phyloP scores from a whole-genome alignment of 2,113 vertebrate species.

The Setophaga coronata region DNA sequence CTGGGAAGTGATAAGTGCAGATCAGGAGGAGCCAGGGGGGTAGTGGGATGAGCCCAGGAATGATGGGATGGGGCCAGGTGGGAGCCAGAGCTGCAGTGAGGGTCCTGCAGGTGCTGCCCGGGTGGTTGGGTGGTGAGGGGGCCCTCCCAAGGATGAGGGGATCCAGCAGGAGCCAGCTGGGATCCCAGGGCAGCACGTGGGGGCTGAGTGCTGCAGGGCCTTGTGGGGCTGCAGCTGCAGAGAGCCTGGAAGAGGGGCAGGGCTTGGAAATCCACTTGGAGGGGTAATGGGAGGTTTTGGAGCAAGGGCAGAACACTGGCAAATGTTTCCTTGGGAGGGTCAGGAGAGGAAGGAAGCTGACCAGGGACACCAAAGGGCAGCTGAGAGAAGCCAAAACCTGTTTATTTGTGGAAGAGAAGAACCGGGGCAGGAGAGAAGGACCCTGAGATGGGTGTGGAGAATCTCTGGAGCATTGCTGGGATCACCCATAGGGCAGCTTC shows the following conservation, averaged over 20 bases:
- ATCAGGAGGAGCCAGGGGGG: background rate
- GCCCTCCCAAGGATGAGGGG: background rate
- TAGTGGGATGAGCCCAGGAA: background rate
- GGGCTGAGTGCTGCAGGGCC: rapidly evolving
- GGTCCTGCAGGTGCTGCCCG: background rate
- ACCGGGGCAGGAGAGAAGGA: background rate
- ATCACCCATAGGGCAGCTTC: background rate
- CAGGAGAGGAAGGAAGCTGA: background rate
- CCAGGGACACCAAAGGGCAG: background rate
- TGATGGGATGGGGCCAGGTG: background rate
- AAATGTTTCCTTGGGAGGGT: background rate
- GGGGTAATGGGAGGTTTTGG: background rate
- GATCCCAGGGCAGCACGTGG: rapidly evolving
- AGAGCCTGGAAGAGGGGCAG: background rate
- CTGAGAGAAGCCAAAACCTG: background rate
- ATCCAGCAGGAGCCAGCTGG: background rate
- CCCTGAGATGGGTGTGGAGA: background rate
- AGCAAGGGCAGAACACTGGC: rapidly evolving
- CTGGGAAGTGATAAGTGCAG: background rate
- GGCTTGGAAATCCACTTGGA: background rate
- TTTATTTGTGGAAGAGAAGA: background rate
- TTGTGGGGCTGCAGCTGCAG: background rate
- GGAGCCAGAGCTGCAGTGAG: rapidly evolving
- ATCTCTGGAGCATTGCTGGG: rapidly evolving
- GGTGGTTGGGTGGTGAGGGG: background rate